Conservation (phyloP, 1,140 invertebrate genomes). For the Pogonomyrmex barbatus region DNA sequence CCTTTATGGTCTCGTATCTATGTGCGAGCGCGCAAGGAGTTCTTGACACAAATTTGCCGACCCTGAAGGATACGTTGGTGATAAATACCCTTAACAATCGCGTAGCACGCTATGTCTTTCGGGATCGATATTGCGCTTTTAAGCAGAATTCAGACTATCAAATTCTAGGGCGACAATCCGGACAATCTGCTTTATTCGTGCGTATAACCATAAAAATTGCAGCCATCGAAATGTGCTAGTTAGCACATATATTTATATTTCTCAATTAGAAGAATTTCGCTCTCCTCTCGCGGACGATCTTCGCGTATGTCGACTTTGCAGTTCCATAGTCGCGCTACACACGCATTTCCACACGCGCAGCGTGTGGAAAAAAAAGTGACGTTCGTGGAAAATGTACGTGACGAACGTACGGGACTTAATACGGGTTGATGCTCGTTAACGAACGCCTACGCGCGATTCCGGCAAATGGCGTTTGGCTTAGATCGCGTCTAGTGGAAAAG, state of each 20-base stretch:
- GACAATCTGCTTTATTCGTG: background rate
- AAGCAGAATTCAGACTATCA: constrained; percentile 2
- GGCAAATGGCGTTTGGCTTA: constrained; percentile 1
- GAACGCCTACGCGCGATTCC: constrained; percentile 14
- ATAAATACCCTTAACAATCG: constrained; percentile 83
- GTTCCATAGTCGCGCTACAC: background rate
- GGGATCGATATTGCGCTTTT: constrained; percentile 75
- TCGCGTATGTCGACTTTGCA: background rate
- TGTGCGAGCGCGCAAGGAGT: constrained; percentile 69
- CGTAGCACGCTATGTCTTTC: constrained; percentile 77
- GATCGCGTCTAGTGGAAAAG: constrained; percentile 4
- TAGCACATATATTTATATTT: background rate
- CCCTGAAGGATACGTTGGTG: constrained; percentile 80
- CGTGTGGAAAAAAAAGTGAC: background rate
- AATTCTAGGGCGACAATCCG: background rate
- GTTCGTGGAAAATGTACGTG: background rate
- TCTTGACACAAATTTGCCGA: constrained; percentile 83
- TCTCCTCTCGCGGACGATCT: background rate
- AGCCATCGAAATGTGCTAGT: background rate
- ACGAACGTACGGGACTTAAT: constrained; percentile 17
- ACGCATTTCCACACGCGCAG: background rate
- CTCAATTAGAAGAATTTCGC: background rate
- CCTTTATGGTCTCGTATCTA: constrained; percentile 22
- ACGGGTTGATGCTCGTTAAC: constrained; percentile 35
- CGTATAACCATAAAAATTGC: background rate